phyloP scores from a whole-genome alignment of 1,140 invertebrate genomes.

The Alviniconcha marisindica region DNA sequence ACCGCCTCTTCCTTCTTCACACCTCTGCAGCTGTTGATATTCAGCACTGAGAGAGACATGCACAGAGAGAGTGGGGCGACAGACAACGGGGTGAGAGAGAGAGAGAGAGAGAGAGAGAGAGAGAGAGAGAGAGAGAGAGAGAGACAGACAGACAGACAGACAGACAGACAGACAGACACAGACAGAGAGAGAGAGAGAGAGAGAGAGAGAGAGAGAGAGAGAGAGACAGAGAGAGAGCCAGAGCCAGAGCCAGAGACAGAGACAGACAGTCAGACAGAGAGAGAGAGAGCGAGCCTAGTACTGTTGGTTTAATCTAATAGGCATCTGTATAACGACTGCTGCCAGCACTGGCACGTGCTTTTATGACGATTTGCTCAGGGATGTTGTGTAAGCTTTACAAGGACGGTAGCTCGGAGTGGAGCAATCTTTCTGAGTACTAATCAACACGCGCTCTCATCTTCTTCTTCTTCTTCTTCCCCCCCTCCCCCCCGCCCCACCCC shows the following conservation, averaged over 20 bases:
- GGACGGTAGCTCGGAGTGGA: too few species aligned
- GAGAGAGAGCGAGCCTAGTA: slow-evolving; percentile 2
- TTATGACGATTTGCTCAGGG: too few species aligned
- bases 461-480: too few species aligned
- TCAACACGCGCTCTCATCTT: too few species aligned
- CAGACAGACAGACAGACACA: background rate
- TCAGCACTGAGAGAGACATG: background rate
- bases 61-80: background rate
- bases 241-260: slow-evolving; percentile 6
- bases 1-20: background rate
- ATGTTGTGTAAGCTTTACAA: too few species aligned
- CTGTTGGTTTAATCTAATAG: too few species aligned
- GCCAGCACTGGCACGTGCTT: too few species aligned
- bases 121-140: slow-evolving; percentile 17
- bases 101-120: slow-evolving; percentile 17
- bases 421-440: too few species aligned
- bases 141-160: background rate
- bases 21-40: slow-evolving; percentile 25
- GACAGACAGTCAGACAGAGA: slow-evolving; percentile 12
- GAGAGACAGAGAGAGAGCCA: slow-evolving; percentile 25
- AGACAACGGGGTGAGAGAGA: background rate
- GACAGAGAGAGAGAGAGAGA: background rate
- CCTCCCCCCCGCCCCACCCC: too few species aligned
- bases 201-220: slow-evolving; percentile 13
- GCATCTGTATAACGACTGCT: too few species aligned